Base-by-base conservation (phyloP, 2,113 vertebrate species). In the Bagarius yarrelli region DNA sequence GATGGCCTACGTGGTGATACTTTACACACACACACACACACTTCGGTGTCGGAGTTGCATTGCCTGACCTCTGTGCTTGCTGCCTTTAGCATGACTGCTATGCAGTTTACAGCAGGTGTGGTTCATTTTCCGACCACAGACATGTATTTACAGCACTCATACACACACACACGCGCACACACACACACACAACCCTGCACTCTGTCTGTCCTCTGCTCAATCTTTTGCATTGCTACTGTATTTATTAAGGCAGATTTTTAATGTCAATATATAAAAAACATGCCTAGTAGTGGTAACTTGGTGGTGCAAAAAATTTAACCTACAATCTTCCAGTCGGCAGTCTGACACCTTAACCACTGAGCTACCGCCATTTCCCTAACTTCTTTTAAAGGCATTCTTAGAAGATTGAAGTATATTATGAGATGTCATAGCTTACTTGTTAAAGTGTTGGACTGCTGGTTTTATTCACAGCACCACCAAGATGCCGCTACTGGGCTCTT, bases 121-220 rank as follows among this genome's bases (percentile, higher is more conserved):
- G 74, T 83, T 81, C 88, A 91, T 36, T 90, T 92, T 92, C 91
- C 92, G 27, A 91, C 91, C 91, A 88, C 91, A 89, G 70, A 55
- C 44, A 47, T 67, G 2, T 56, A 40, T 44, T 61, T 52, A 47
- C 40, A 4, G 66, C 36, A 56, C 52, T 40, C 66, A 16, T 23
- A n/a, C 21, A n/a, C 66, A 8, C 27, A 18, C 60, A 30, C 27
- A 8, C 27, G 8, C 60, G 8, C 61, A 21, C 61, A 21, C 30
- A 64, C 61, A 63, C 30, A 66, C 60, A 66, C 66, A 47, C 36
- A 40, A 50, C 44, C 36, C 55, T 61, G 34, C 47, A 15, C 64
- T 56, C 32, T 36, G 40, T 32, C 11, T 44, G 19, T 59, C 19
- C n/a, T 30, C n/a, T 53, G 32, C n/a, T 72, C 52, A 13, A 36